Evolutionary conservation across 2,797 vertebrate genomes (phyloP), one percentile per base, ranked within the genome.

Genomic region (Manis pentadactyla): DNA sequence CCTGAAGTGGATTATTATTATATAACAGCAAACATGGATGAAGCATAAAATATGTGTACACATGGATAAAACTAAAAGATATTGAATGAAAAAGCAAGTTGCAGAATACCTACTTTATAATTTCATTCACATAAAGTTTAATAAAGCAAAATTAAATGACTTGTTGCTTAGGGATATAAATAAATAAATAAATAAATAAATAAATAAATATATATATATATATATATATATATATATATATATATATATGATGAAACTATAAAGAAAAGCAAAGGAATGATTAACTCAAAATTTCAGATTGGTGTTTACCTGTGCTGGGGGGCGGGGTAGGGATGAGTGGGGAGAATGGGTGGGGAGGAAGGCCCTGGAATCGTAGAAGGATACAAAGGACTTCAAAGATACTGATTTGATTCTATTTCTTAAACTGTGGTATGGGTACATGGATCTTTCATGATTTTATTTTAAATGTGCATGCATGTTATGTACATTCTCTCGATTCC

Each of bases 71-170:
- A 68, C 15, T 64, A 23, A 46, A 31, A 85, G 53, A 51, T 81
- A 77, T 4, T 68, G 42, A 87, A 27, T 89, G 66, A 73, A 75
- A 87, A 96, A 85, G 31, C 53, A 96, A 49, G 23, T 82, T 94
- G 14, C 29, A 82, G 55, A 73, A 66, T 68, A 34, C 29, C 68
- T 85, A 34, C 21, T 42, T 1, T 57, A 6, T 68, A 61, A 37
- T 82, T 86, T 68, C 14, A 61, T 42, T 87, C 92, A 57, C 34
- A 23, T 69, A 39, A 78, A 84, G 53, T 59, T 82, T 92, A 75
- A 42, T 83, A 57, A 53, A 57, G 34, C 14, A 82, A 88, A 69
- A 37, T 87, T 68, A 78, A 88, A 29, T 73, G 37, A 82, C 77
- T 82, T 82, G 9, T 96, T 88, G 49, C 74, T 85, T 71, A 74